These are phyloP conservation scores for Alviniconcha strummeri DNA, from an alignment of 2,888 invertebrate species.

Conservation along the genomic window DNA sequence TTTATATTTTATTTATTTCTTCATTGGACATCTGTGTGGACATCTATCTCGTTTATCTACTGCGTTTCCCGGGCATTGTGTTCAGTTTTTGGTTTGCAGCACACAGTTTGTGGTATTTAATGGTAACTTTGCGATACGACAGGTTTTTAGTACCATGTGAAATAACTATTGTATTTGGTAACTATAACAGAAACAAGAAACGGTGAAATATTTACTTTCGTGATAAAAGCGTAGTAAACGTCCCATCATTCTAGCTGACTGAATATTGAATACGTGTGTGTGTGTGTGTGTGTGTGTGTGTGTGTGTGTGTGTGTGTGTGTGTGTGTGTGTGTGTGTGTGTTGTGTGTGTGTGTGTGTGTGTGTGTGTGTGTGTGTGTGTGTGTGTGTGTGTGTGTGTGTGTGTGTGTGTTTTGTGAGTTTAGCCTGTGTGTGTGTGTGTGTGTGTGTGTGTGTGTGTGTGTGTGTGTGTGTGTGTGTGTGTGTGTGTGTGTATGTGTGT, in stretches of 20 bases:
- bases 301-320: constrained; percentile 8
- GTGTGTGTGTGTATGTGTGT: not conserved
- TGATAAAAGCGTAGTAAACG: too few species aligned
- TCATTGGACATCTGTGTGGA: not conserved
- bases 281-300: constrained; percentile 12
- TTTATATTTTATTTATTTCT: not conserved
- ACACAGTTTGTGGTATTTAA: too few species aligned
- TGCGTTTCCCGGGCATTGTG: too few species aligned
- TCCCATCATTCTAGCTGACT: too few species aligned
- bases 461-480: not conserved
- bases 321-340: not conserved
- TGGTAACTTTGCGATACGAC: too few species aligned
- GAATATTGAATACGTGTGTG: not conserved
- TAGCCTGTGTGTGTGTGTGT: not conserved
- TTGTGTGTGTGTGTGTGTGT: constrained; percentile 4
- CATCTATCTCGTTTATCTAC: not conserved
- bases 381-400: not conserved
- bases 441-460: not conserved
- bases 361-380: not conserved
- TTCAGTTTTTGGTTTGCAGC: too few species aligned
- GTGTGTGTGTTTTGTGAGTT: not conserved
- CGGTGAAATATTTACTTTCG: not conserved
- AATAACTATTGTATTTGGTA: not conserved
- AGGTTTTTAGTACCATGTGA: not conserved
- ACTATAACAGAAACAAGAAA: not conserved